These are phyloP conservation scores for Melopsittacus undulatus DNA, from an alignment of 2,797 vertebrate genomes.

Conservation along the genomic window DNA sequence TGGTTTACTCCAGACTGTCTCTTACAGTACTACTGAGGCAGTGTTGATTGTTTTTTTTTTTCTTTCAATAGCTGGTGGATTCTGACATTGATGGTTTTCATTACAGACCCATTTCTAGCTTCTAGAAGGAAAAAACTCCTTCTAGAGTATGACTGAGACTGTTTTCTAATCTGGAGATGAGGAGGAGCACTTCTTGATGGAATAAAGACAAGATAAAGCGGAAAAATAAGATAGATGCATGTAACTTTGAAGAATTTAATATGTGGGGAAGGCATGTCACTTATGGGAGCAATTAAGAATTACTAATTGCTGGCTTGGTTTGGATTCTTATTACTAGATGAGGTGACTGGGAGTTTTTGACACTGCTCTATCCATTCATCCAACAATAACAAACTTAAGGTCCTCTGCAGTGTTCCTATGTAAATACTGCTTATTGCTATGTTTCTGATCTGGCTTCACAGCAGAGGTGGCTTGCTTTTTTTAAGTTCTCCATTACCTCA, in stretches of 20 bases:
- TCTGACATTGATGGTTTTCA: neutral
- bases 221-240: neutral
- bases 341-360: neutral
- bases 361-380: neutral
- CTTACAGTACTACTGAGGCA: neutral
- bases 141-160: neutral
- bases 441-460: neutral
- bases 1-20: neutral
- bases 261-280: neutral
- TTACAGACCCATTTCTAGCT: neutral
- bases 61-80: neutral
- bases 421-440: neutral
- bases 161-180: neutral
- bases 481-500: neutral
- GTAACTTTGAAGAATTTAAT: neutral
- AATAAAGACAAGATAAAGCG: neutral
- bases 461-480: neutral
- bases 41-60: neutral
- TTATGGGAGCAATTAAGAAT: neutral
- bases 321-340: neutral
- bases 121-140: no score
- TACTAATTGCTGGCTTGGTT: neutral
- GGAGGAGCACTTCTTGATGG: neutral
- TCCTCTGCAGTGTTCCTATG: neutral
- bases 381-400: neutral